Evolutionary conservation across 2,797 vertebrate species (phyloP).

Genomic region (Myotis planiceps): DNA sequence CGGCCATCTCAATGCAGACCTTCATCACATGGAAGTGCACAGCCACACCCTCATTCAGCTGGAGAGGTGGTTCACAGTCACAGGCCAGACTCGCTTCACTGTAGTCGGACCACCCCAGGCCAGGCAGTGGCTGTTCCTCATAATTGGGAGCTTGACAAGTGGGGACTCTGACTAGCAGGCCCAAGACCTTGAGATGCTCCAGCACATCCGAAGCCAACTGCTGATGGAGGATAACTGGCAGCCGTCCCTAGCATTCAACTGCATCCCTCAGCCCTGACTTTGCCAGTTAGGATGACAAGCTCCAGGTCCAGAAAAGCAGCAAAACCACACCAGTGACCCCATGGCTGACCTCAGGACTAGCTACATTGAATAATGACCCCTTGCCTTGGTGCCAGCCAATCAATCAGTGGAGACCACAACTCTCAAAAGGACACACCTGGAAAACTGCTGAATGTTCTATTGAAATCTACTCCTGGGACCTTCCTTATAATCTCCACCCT

Average conservation of each 20-base stretch:
- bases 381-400: no score
- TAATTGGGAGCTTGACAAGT: rapidly evolving
- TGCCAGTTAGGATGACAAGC: background rate
- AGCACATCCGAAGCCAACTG: rapidly evolving
- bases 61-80: background rate
- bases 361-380: no score
- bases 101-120: rapidly evolving
- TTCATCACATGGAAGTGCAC: rapidly evolving
- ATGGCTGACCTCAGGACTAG: no score
- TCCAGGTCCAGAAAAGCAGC: no score
- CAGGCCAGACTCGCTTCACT: background rate
- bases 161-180: rapidly evolving
- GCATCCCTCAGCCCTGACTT: rapidly evolving
- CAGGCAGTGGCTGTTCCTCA: background rate
- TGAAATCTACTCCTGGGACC: no score
- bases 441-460: no score
- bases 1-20: rapidly evolving
- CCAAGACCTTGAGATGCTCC: background rate
- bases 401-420: no score
- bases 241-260: rapidly evolving
- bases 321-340: no score
- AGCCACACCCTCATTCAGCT: background rate
- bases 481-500: no score
- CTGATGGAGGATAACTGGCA: background rate
- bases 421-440: no score